phyloP scores from a whole-genome alignment of 2,888 invertebrate genomes.

The Ypsolopha scabrella region DNA sequence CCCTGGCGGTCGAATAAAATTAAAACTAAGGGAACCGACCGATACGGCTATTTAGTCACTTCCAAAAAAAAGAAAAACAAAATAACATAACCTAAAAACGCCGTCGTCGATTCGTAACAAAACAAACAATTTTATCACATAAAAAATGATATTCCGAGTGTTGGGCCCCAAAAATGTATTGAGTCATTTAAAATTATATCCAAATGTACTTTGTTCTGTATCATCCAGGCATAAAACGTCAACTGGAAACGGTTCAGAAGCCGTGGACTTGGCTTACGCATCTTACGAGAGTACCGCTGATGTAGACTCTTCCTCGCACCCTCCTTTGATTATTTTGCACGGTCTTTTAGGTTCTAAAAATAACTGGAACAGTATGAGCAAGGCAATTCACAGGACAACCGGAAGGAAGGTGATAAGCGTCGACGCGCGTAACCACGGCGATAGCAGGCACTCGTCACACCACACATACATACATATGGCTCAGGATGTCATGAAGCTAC shows the following conservation, averaged over 20 bases:
- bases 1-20: too few species aligned
- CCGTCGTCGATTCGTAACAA: background rate
- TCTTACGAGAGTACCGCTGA: conserved; percentile 71
- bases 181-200: conserved; percentile 10
- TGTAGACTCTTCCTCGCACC: conserved; percentile 25
- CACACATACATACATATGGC: conserved; percentile 85
- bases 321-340: conserved; percentile 88
- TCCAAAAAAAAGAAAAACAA: background rate
- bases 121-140: conserved; percentile 8
- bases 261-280: conserved; percentile 76
- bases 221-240: conserved; percentile 22
- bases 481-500: conserved; percentile 65
- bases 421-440: conserved; percentile 96
- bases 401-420: conserved; percentile 83
- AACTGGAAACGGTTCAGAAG: conserved; percentile 40
- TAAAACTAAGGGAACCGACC: too few species aligned
- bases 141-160: conserved; percentile 35
- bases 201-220: conserved; percentile 13
- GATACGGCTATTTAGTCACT: too few species aligned
- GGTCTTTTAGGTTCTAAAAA: conserved; percentile 93
- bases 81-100: background rate
- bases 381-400: conserved; percentile 76
- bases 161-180: conserved; percentile 23
- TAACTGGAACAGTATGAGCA: conserved; percentile 92
- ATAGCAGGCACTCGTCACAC: conserved; percentile 83